Conservation (phyloP, 1,140 invertebrate genomes). For the Drosophila ogumai region DNA sequence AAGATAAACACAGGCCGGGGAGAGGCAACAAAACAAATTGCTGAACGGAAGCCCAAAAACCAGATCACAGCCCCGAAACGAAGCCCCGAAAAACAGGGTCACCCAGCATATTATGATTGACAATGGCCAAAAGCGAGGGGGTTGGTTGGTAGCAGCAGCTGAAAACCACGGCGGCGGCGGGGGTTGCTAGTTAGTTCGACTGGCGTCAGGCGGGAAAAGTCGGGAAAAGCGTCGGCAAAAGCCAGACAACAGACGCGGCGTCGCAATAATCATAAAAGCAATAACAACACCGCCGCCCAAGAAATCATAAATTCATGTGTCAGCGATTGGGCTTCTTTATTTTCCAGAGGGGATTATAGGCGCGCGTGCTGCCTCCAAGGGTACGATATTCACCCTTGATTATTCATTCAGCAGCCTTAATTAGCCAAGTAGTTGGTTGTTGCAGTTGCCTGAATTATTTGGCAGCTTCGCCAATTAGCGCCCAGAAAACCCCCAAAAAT, state of each 20-base stretch:
- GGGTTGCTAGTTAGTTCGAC: constrained; percentile 23
- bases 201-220: constrained; percentile 66
- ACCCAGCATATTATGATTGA: constrained; percentile 58
- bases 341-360: neutral
- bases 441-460: constrained; percentile 73
- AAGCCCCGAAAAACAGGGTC: constrained; percentile 40
- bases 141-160: constrained; percentile 3
- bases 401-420: constrained; percentile 62
- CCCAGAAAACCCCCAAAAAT: constrained; percentile 16
- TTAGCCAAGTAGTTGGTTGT: constrained; percentile 61
- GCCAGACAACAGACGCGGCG: constrained; percentile 73
- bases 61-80: constrained; percentile 31
- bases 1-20: constrained; percentile 43
- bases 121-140: constrained; percentile 23
- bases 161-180: constrained; percentile 11
- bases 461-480: constrained; percentile 50
- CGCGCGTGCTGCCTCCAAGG: constrained; percentile 3
- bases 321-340: constrained; percentile 35
- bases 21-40: constrained; percentile 57
- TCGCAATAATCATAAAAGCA: constrained; percentile 81
- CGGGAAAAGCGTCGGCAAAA: constrained; percentile 42
- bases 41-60: constrained; percentile 51
- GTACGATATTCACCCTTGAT: constrained; percentile 22
- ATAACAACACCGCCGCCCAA: constrained; percentile 46
- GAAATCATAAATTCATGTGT: constrained; percentile 61